Evolutionary conservation across 2,113 vertebrate genomes (phyloP).

Genomic region (Rhynchomys soricoides): DNA sequence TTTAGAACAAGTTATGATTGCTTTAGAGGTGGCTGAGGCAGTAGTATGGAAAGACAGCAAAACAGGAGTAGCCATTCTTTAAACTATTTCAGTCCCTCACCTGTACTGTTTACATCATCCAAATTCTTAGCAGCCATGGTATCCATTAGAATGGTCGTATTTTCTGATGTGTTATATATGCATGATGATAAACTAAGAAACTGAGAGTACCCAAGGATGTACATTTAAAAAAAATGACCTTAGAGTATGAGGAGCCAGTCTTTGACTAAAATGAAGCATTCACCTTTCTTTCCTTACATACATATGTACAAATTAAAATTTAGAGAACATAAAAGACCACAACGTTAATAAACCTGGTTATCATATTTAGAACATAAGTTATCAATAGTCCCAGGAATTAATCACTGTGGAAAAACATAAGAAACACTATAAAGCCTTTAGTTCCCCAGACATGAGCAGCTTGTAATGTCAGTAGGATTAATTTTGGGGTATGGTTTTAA

Average conservation of each 20-base stretch:
- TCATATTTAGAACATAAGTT: not conserved
- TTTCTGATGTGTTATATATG: not conserved
- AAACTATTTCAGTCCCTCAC: not conserved
- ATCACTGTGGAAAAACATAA: not conserved
- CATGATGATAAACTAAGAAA: not conserved
- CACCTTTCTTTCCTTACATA: not conserved
- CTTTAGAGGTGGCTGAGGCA: not conserved
- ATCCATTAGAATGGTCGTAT: not conserved
- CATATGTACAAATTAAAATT: not conserved
- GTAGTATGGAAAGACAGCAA: not conserved
- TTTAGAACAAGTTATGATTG: not conserved
- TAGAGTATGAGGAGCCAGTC: not conserved
- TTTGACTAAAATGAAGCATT: not conserved
- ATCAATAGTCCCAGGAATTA: not conserved
- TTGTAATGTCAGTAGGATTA: not conserved
- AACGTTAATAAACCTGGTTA: not conserved
- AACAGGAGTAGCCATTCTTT: not conserved
- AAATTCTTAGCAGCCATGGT: not conserved
- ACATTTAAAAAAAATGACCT: not conserved
- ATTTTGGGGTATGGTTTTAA: not conserved
- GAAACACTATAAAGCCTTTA: not conserved
- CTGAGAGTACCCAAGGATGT: not conserved
- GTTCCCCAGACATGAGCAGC: accelerated
- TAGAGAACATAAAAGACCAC: not conserved
- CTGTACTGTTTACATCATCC: not conserved